These are phyloP conservation scores for Meandrusa payeni DNA, from an alignment of 2,888 invertebrate genomes.

Conservation along the genomic window DNA sequence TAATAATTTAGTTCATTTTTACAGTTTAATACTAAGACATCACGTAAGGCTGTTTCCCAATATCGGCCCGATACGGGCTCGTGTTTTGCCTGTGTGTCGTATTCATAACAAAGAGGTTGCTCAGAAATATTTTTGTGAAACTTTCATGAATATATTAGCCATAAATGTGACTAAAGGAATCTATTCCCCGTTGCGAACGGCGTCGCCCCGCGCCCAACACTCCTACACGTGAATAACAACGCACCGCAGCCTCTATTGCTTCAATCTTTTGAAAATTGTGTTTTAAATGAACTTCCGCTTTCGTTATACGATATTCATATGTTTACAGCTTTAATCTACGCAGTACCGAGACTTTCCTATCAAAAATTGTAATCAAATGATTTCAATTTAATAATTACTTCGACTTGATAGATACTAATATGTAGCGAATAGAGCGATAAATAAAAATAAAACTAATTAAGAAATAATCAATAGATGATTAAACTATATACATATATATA, in stretches of 20 bases:
- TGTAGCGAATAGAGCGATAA: too few relatives aligned
- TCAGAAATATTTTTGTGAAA: slow-evolving; percentile 73
- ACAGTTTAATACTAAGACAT: slow-evolving; percentile 39
- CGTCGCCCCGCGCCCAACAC: slow-evolving; percentile 34
- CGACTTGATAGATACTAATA: too few relatives aligned
- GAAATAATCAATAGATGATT: too few relatives aligned
- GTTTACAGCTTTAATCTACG: not conserved
- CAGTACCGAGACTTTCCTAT: too few relatives aligned
- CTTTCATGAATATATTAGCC: slow-evolving; percentile 81
- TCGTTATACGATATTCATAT: not conserved
- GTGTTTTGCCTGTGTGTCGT: slow-evolving; percentile 49
- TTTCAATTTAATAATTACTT: too few relatives aligned
- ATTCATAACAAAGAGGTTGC: slow-evolving; percentile 60
- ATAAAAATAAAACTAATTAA: too few relatives aligned
- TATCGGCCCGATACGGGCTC: slow-evolving; percentile 43
- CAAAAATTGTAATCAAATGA: too few relatives aligned
- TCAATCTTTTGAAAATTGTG: slow-evolving; percentile 40
- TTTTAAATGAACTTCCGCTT: slow-evolving; percentile 30
- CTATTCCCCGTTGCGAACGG: slow-evolving; percentile 59
- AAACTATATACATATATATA: too few relatives aligned
- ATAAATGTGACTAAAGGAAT: slow-evolving; percentile 78
- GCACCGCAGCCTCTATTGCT: slow-evolving; percentile 30
- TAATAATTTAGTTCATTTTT: too few relatives aligned
- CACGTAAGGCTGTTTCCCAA: slow-evolving; percentile 25
- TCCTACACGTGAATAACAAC: slow-evolving; percentile 32